Conservation (phyloP, 2,888 invertebrate species). For the Cyaniris semiargus region DNA sequence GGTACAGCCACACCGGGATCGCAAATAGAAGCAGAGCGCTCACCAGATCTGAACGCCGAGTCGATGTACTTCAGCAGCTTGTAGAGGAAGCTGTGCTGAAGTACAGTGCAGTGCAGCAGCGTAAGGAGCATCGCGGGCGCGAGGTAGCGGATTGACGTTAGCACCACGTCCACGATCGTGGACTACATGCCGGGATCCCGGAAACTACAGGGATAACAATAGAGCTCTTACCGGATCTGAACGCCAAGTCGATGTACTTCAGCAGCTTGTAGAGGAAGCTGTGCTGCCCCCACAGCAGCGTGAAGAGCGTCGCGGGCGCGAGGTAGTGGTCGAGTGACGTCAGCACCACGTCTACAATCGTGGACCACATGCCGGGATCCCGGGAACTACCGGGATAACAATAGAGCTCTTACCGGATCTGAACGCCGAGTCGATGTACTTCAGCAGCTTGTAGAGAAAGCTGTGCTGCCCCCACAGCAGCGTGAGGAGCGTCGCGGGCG, state of each 20-base stretch:
- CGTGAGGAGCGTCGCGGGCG: constrained; percentile 79
- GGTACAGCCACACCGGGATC: no score
- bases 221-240: constrained; percentile 73
- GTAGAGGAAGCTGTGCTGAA: constrained; percentile 78
- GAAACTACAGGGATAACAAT: constrained; percentile 75
- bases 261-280: constrained; percentile 76
- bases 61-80: constrained; percentile 77
- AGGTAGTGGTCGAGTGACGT: constrained; percentile 79
- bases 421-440: constrained; percentile 77
- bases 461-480: constrained; percentile 79
- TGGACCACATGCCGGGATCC: constrained; percentile 74
- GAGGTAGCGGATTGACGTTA: constrained; percentile 78
- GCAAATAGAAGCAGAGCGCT: constrained; percentile 45
- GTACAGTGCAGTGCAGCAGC: no score
- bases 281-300: constrained; percentile 78
- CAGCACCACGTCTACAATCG: constrained; percentile 66
- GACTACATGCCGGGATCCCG: constrained; percentile 75
- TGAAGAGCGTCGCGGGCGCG: constrained; percentile 79
- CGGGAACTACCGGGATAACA: constrained; percentile 75
- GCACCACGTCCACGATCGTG: constrained; percentile 64
- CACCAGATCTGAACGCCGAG: constrained; percentile 78
- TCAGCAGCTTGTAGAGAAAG: constrained; percentile 74
- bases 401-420: constrained; percentile 71
- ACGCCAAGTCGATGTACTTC: constrained; percentile 76
- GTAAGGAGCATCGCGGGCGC: constrained; percentile 80